Base-by-base conservation (phyloP, 1,140 invertebrate genomes). In the Trissolcus basalis region DNA sequence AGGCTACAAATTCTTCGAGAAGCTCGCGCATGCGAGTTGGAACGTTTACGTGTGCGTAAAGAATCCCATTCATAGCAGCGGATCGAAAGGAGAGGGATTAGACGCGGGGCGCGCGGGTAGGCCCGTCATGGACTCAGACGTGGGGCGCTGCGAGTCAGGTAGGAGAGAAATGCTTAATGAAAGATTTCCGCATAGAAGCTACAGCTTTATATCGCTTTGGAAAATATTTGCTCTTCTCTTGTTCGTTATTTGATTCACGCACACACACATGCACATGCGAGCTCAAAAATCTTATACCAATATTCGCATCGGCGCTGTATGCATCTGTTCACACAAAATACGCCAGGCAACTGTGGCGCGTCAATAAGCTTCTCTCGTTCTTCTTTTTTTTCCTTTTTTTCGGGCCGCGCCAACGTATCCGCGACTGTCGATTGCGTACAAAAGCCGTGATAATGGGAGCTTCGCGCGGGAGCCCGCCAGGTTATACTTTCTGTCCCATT, bases 31-130 rank as follows among this genome's bases (percentile, higher is more conserved):
- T 51, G 79, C 78, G 80, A 80, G 67, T 53, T 71, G 4, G 44
- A 47, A 67, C 72, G 60, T 70, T 76, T 79, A 72, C 64, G 69
- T 76, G 63, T 79, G 80, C 60, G 78, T 79, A 84, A 86, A 86
- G 85, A 86, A 86, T 86, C 80, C 78, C 84, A 86, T 86, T 86
- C 85, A 86, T 86, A 85, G 82, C 79, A 78, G 67, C 49, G 72
- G 33, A 55, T 61, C 44, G 48, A 54, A 35, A 72, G 72, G 70
- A 69, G 77, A 77, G 70, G 68, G 71, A 76, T 68, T 75, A 59
- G 43, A 60, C 36, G 68, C 44, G 43, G 53, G 47, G 60, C 35
- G 16, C 10, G 51, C 72, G 53, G 49, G 33, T 56, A 1, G 16
- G 60, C 59, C 11, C 19, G 50, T n/a, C n/a, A n/a, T 15, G 9